Evolutionary conservation across 1,140 invertebrate genomes (phyloP), one percentile per base, ranked within the genome.

Genomic region (Drosophila hydei): DNA sequence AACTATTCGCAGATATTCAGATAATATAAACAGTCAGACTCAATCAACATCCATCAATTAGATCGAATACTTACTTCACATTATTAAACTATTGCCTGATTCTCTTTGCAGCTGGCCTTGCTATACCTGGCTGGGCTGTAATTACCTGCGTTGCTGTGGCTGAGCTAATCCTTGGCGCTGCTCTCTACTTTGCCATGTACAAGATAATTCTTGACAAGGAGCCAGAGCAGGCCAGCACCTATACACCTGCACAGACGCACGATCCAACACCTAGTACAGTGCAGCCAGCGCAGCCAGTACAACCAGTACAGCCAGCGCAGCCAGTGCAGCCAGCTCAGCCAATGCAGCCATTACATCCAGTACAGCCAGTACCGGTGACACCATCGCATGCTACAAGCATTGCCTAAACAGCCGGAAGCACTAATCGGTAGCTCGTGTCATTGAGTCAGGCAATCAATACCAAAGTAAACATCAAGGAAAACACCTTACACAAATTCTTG

Each of bases 41-140:
- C n/a, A n/a, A n/a, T n/a, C n/a, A n/a, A n/a, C n/a, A n/a, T n/a
- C n/a, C n/a, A n/a, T n/a, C n/a, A n/a, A n/a, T n/a, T n/a, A n/a
- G n/a, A n/a, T n/a, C n/a, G n/a, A n/a, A n/a, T n/a, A 7, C 8
- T 9, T 30, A 5, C 8, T 40, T 16, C 38, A 0, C 14, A 40
- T 40, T 40, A 40, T 4, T 40, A n/a, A n/a, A 14, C 38, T 6
- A 1, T 14, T 14, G 27, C 7, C 27, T 33, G 4, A 1, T 9
- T 42, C 93, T 93, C 75, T 12, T 77, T 47, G 12, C 45, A 95
- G 90, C 0, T 71, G 95, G 93, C 85, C 93, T 93, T 43, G 93
- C 93, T 6, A 93, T 96, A 73, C 95, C 95, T 58, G 95, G 95
- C 0, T 96, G 95, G 95, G 94, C 94, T 0, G 93, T 96, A 50